Base-by-base conservation (phyloP, 2,888 invertebrate genomes). In the Phorcus lineatus region DNA sequence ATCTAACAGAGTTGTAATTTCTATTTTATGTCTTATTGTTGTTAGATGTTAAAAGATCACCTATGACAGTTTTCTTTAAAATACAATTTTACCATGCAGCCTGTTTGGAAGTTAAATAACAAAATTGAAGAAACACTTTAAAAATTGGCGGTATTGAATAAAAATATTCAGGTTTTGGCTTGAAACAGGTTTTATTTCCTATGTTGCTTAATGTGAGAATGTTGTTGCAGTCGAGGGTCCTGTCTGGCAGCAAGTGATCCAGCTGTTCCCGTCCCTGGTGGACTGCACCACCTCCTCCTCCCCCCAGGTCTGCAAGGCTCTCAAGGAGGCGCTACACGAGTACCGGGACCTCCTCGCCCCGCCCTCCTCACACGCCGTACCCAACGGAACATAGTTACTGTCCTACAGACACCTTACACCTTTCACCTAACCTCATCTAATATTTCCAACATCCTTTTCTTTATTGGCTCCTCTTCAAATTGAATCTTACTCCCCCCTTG, bases 181-280 rank as follows among this genome's bases (percentile, higher is more conserved):
- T 36, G n/a, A n/a, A 36, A 4, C 36, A 36, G 36, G 36, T 7
- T 36, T 36, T 36, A 2, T 36, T 36, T 36, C 36, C 36, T 36
- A 7, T 2, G 36, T 7, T 36, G 36, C 36, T 36, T 36, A 4
- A 36, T 84, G 94, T 94, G 76, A 6, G 4, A 13, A 47, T 1
- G 11, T 47, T 47, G 47, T 47, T 47, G 4, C 91, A 96, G 98
- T 98, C 81, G 98, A 97, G 93, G 95, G 95, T 86, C 95, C 95
- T 24, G 97, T 98, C 0, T 99, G 98, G 98, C 96, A 97, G 91
- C 97, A 98, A 91, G 94, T 98, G 80, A 98, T 99, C 90, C 96
- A 96, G 28, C 94, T 99, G 52, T 99, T 98, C 94, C 98, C 98
- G 0, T 95, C 95, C 91, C 94, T 99, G 88, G 98, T 98, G 74